phyloP scores from a whole-genome alignment of 2,888 invertebrate species.

The Malthinus flaveolus region DNA sequence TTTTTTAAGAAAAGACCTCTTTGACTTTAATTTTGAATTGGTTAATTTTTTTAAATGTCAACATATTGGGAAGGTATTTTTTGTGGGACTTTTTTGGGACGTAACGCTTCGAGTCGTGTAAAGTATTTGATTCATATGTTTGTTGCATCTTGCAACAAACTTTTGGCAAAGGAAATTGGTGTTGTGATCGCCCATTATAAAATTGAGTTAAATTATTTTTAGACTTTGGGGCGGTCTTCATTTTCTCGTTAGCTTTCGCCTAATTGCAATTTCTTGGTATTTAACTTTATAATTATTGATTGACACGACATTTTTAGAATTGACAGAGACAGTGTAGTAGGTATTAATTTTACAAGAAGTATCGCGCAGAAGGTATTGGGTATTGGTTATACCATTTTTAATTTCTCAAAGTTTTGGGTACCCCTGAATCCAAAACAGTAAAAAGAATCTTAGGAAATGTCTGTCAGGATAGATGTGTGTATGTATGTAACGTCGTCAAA shows the following conservation, averaged over 20 bases:
- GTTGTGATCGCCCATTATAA: slow-evolving; percentile 2
- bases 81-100: neutral
- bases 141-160: no score
- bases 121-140: slow-evolving; percentile 3
- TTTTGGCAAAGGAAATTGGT: slow-evolving; percentile 2
- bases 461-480: no score
- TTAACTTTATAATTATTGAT: slow-evolving; percentile 13
- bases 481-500: no score
- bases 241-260: slow-evolving; percentile 22
- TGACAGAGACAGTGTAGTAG: no score
- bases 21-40: neutral
- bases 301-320: slow-evolving; percentile 8
- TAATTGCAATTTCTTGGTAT: slow-evolving; percentile 28
- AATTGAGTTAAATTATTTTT: slow-evolving; percentile 6
- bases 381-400: no score
- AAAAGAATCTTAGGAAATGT: no score
- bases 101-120: neutral
- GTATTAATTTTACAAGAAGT: no score
- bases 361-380: no score
- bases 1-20: neutral
- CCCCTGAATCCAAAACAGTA: no score
- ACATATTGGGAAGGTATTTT: neutral
- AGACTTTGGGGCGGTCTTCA: neutral
- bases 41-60: neutral
- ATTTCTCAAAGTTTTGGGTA: no score